Percentiles rank a stretch among this genome's conserved stretches.
Evolutionary conservation across 2,888 invertebrate species (phyloP).

Genomic region (Sialis lutaria): DNA sequence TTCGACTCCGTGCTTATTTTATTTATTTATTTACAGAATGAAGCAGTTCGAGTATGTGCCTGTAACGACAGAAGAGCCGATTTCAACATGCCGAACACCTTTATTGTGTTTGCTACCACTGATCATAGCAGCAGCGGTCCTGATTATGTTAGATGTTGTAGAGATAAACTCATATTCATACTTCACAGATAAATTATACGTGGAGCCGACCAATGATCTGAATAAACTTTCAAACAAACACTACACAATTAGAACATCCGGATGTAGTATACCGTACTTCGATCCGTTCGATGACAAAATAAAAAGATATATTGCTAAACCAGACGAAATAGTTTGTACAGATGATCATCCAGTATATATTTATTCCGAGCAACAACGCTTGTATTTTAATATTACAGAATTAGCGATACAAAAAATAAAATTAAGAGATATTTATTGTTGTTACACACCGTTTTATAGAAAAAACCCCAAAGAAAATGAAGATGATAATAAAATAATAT

Average conservation of each 20-base stretch:
- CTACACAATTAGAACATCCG: constrained; percentile 33
- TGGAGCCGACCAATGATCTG: background rate
- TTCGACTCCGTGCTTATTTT: too few relatives aligned
- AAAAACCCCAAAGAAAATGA: constrained; percentile 28
- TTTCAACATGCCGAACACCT: background rate
- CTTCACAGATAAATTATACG: background rate
- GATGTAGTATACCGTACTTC: constrained; percentile 48
- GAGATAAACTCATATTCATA: constrained; percentile 3
- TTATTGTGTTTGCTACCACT: constrained; percentile 2
- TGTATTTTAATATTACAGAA: constrained; percentile 31
- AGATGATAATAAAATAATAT: constrained; percentile 30
- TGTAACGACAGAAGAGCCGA: background rate
- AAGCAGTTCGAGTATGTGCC: too few relatives aligned
- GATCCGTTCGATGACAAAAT: constrained; percentile 39
- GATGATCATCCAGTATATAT: constrained; percentile 16
- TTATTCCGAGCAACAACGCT: constrained; percentile 38
- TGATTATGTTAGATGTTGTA: constrained; percentile 3
- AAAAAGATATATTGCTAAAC: constrained; percentile 31
- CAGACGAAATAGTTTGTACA: constrained; percentile 32
- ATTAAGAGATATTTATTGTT: constrained; percentile 33
- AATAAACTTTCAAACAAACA: background rate
- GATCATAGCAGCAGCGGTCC: background rate
- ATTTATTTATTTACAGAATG: background rate
- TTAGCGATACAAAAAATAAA: constrained; percentile 31
- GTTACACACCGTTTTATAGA: constrained; percentile 41